These are phyloP conservation scores for Catocala sponsa DNA, from an alignment of 2,888 invertebrate species.

Conservation along the genomic window DNA sequence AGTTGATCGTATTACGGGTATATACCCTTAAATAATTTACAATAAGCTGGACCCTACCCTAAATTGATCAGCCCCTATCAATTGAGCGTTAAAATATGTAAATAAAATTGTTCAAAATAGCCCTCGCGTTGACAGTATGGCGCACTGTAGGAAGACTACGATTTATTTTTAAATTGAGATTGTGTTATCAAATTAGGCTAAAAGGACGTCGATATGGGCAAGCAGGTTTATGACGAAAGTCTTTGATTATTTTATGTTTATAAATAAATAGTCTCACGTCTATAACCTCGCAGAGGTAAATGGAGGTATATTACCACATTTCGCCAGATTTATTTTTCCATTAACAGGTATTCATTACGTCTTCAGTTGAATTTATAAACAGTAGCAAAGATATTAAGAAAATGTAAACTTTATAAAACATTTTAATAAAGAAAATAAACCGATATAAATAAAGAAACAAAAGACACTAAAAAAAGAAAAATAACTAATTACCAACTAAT, in stretches of 20 bases:
- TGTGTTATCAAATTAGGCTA: constrained; percentile 2
- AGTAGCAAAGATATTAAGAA: no score
- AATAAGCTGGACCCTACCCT: constrained; percentile 56
- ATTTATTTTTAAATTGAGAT: constrained; percentile 24
- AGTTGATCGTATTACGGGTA: constrained; percentile 23
- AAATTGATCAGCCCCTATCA: constrained; percentile 84
- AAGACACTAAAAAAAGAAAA: no score
- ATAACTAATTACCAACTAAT: no score
- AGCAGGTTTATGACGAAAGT: not conserved
- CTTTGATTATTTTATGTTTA: not conserved
- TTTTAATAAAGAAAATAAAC: no score
- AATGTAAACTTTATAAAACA: no score
- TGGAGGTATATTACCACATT: no score
- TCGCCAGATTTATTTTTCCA: no score
- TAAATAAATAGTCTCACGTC: not conserved
- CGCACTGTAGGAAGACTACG: constrained; percentile 57
- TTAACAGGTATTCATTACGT: no score
- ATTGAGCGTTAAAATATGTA: constrained; percentile 85
- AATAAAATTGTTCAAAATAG: constrained; percentile 82
- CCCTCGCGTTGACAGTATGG: constrained; percentile 61
- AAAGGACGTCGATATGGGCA: not conserved
- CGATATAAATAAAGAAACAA: no score
- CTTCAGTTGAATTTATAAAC: no score
- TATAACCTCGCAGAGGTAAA: no score
- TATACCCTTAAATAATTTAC: constrained; percentile 46